Conservation (phyloP, 2,113 vertebrate genomes). For the Maylandia zebra region DNA sequence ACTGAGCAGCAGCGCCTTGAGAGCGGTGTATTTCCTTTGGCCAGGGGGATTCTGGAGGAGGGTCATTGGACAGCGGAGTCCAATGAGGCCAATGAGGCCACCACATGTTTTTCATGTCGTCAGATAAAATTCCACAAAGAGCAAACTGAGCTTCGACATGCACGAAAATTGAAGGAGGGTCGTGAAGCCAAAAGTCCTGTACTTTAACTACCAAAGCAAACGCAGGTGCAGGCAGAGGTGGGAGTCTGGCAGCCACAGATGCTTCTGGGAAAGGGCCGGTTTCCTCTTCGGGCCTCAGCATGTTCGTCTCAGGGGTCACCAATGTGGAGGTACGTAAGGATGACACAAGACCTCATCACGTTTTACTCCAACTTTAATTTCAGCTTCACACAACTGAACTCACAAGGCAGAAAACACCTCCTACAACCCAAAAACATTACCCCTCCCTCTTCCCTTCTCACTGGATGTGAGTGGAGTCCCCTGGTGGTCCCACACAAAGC, state of each 20-base stretch:
- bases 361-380: not conserved
- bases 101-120: accelerated
- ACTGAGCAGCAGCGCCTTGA: accelerated
- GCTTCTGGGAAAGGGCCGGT: not conserved
- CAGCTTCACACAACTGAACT: not conserved
- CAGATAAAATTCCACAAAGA: not conserved
- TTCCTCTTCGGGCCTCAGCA: not conserved
- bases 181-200: not conserved
- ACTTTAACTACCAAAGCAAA: not conserved
- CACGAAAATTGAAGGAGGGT: not conserved
- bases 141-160: not conserved
- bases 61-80: not conserved
- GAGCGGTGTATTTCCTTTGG: not conserved
- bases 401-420: not conserved
- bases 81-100: not conserved
- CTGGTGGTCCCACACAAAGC: not conserved
- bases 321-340: not conserved
- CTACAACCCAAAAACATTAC: not conserved
- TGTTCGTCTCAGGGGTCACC: not conserved
- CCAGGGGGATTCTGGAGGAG: not conserved
- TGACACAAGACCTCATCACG: not conserved
- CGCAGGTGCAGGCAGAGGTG: not conserved
- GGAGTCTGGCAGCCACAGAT: not conserved
- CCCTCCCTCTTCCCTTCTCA: not conserved
- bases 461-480: not conserved